phyloP scores from a whole-genome alignment of 2,888 invertebrate species.

The Tiliacea aurago region DNA sequence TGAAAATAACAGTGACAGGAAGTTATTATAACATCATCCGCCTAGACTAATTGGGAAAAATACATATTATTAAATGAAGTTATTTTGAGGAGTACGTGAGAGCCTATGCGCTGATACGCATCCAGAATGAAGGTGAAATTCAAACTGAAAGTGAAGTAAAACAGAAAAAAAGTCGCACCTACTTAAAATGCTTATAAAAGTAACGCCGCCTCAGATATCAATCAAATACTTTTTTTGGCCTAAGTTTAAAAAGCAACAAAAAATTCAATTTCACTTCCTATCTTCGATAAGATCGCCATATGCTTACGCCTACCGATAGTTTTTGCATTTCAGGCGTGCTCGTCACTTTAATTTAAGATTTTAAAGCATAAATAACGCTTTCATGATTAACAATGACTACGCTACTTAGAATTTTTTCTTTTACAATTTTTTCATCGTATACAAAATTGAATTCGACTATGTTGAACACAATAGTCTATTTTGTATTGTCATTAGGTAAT shows the following conservation, averaged over 20 bases:
- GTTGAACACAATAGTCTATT: background rate
- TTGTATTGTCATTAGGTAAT: background rate
- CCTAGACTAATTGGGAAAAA: too few relatives aligned
- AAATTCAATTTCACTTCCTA: background rate
- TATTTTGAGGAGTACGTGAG: background rate
- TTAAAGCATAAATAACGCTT: too few relatives aligned
- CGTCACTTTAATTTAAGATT: background rate
- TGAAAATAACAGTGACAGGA: too few relatives aligned
- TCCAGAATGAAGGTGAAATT: background rate
- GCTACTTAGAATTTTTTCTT: background rate
- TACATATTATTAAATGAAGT: background rate
- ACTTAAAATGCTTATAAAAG: background rate
- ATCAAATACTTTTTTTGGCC: background rate
- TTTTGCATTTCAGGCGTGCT: background rate
- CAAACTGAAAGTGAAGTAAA: too few relatives aligned
- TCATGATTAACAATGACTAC: background rate
- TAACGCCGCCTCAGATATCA: background rate
- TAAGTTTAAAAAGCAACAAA: background rate
- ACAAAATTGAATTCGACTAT: slow-evolving; percentile 5
- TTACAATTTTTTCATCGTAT: background rate
- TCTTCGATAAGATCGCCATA: background rate
- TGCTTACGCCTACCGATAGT: background rate
- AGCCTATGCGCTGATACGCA: background rate
- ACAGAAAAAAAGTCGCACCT: background rate
- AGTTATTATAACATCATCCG: too few relatives aligned